Evolutionary conservation across 2,113 vertebrate genomes (phyloP), one percentile per base, ranked within the genome.

Genomic region (Indicator indicator): DNA sequence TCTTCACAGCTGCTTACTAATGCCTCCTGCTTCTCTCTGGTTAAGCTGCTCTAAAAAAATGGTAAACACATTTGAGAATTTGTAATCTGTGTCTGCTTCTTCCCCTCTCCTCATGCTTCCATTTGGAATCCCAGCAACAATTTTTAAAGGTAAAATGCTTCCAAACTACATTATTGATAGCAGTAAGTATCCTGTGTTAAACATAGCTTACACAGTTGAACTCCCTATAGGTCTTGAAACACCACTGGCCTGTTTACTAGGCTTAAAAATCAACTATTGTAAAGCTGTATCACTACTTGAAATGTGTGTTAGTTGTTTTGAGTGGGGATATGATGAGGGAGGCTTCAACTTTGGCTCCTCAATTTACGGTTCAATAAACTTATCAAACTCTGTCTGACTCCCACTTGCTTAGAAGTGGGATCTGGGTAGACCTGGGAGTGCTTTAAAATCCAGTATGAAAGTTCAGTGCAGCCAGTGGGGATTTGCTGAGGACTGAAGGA

Each of bases 101-200:
- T 98, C 90, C 93, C 63, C 74, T 83, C 90, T 67, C 89, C 95
- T 96, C 9, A 21, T 97, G 98, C 98, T 97, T 94, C 86, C 96
- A 2, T 96, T 95, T 96, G 98, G 97, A 97, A 98, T 97, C 95
- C 96, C 98, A 99, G 98, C 98, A 96, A 97, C 98, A 96, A 98
- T 99, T 96, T 98, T 99, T 98, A 99, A 99, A 98, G 98, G 98
- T 98, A 98, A 98, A 98, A 98, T 96, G 97, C 98, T 98, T 96
- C 98, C 98, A 97, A 98, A 98, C 98, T 97, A 98, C 98, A 98
- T 98, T 98, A 97, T 98, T 98, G 98, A 98, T 96, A 98, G 98
- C 98, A 98, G 98, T 99, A 98, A 98, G 98, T 98, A 98, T 97
- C 93, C 94, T 50, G 17, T 85, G 85, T 91, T 96, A 90, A 82